phyloP scores from a whole-genome alignment of 23 tunicate genomes.

The Botrylloides violaceus region DNA sequence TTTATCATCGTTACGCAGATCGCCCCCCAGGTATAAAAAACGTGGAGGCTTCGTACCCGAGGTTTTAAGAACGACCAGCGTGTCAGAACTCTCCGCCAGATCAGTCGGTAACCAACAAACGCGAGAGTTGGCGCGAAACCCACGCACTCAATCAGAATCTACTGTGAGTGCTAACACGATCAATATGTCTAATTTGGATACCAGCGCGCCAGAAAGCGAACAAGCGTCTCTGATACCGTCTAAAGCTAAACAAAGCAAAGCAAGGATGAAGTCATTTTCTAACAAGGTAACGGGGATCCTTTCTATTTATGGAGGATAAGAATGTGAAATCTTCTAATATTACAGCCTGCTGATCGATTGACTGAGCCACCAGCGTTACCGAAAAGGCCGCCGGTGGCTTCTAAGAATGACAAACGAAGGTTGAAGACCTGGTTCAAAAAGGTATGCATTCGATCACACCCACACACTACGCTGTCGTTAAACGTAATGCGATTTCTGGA shows the following conservation, averaged over 20 bases:
- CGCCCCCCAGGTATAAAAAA: slow-evolving; percentile 29
- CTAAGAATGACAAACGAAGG: background rate
- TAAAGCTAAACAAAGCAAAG: background rate
- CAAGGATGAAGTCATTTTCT: background rate
- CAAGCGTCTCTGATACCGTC: background rate
- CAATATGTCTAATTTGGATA: background rate
- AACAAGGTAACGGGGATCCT: background rate
- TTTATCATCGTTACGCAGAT: background rate
- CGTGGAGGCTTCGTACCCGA: slow-evolving; percentile 56
- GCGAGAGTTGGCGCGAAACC: background rate
- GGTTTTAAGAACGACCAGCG: slow-evolving; percentile 19
- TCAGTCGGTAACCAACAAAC: background rate
- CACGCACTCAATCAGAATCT: slow-evolving; percentile 1
- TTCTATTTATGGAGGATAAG: too few species aligned
- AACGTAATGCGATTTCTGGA: too few species aligned
- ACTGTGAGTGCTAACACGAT: slow-evolving; percentile 11
- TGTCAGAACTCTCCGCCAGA: background rate
- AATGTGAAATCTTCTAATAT: background rate
- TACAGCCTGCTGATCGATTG: background rate
- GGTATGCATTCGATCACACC: background rate
- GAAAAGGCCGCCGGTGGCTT: slow-evolving; percentile 19
- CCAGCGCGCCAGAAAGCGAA: background rate
- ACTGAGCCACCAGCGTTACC: slow-evolving; percentile 11
- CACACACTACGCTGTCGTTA: too few species aligned
- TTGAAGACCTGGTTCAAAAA: background rate